Evolutionary conservation across 23 tunicate species (phyloP).

Genomic region (Ciona savignyi): DNA sequence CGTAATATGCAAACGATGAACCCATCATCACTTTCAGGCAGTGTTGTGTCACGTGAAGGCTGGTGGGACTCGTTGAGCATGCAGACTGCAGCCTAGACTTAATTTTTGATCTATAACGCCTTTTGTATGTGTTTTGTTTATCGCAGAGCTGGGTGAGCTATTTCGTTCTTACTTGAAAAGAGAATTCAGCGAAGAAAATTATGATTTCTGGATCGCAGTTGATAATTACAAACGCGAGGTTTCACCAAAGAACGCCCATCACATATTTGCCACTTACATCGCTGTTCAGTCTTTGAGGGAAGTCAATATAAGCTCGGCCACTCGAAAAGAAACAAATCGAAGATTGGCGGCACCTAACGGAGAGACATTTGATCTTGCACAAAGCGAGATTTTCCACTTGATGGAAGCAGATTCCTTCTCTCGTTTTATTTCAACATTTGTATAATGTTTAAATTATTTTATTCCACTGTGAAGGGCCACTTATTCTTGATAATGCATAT

Average conservation of each 20-base stretch:
- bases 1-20: too few relatives aligned
- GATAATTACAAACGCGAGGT: constrained; percentile 27
- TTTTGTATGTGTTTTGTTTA: too few relatives aligned
- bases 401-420: not conserved
- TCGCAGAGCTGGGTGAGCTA: not conserved
- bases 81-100: too few relatives aligned
- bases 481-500: too few relatives aligned
- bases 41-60: too few relatives aligned
- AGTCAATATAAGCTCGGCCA: constrained; percentile 4
- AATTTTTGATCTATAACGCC: too few relatives aligned
- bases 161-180: constrained; percentile 30
- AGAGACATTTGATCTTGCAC: not conserved
- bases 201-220: constrained; percentile 51
- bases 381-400: not conserved
- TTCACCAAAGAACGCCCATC: constrained; percentile 12
- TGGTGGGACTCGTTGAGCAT: too few relatives aligned
- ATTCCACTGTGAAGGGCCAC: too few relatives aligned
- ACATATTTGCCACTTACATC: constrained; percentile 28
- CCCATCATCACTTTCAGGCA: too few relatives aligned
- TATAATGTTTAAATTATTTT: too few relatives aligned
- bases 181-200: constrained; percentile 71
- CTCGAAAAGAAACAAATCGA: not conserved
- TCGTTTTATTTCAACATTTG: not conserved
- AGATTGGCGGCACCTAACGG: not conserved
- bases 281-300: constrained; percentile 27